phyloP scores from a whole-genome alignment of 1,140 invertebrate genomes.

The Zophobas morio region DNA sequence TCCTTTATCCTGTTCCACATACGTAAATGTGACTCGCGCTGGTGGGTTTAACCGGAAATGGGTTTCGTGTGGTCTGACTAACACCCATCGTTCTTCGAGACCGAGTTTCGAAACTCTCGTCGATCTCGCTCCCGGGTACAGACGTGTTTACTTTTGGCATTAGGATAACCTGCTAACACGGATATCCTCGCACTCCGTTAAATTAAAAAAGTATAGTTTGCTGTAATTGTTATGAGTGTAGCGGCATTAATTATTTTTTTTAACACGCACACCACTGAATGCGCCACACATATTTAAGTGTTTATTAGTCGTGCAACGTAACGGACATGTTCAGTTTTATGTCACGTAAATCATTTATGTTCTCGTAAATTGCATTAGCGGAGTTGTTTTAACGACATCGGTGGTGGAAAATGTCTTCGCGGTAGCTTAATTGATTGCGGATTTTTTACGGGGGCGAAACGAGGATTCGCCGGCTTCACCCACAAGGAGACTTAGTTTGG shows the following conservation, averaged over 20 bases:
- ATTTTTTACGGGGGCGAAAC: too few species aligned
- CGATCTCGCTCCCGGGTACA: neutral
- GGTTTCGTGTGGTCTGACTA: too few species aligned
- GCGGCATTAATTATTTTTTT: constrained; percentile 43
- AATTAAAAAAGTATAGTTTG: constrained; percentile 38
- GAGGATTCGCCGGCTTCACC: too few species aligned
- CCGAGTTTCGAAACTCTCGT: neutral
- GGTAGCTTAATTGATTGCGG: neutral
- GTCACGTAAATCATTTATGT: constrained; percentile 41
- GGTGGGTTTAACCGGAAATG: too few species aligned
- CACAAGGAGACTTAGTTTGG: too few species aligned
- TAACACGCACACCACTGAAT: constrained; percentile 38
- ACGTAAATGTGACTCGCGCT: too few species aligned
- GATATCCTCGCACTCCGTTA: constrained; percentile 35
- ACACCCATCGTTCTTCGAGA: too few species aligned
- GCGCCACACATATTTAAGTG: constrained; percentile 33
- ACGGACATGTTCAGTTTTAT: constrained; percentile 41
- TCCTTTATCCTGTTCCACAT: too few species aligned
- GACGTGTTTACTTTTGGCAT: constrained; percentile 26
- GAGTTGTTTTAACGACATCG: constrained; percentile 25
- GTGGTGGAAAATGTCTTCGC: neutral
- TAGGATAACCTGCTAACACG: constrained; percentile 35
- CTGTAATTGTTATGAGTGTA: constrained; percentile 38
- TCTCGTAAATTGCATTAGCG: constrained; percentile 39
- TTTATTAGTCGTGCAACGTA: constrained; percentile 39